These are phyloP conservation scores for Nesoenas mayeri DNA, from an alignment of 2,113 vertebrate genomes.

Conservation along the genomic window DNA sequence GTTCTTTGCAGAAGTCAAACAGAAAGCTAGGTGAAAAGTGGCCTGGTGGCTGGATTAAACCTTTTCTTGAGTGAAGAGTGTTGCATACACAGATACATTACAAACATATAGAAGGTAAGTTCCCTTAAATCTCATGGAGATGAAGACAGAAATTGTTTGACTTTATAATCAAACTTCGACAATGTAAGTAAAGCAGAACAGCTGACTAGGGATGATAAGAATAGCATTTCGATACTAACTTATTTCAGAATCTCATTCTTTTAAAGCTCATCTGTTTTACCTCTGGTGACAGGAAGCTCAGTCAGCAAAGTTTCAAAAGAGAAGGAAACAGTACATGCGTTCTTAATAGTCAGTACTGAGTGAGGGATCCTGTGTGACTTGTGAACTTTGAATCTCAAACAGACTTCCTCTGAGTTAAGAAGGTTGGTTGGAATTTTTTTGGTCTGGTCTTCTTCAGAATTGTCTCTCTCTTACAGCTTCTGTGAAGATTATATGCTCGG, in stretches of 20 bases:
- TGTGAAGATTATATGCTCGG: not conserved
- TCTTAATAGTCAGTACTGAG: not conserved
- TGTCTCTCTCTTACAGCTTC: not conserved
- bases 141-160: not conserved
- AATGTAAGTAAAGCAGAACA: not conserved
- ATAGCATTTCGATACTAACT: not conserved
- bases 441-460: not conserved
- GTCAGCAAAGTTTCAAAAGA: not conserved
- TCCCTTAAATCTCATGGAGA: not conserved
- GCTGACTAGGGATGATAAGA: not conserved
- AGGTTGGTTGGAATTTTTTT: not conserved
- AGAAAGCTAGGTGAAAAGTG: not conserved
- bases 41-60: not conserved
- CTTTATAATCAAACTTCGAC: not conserved
- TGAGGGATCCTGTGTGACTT: not conserved
- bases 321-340: rapidly evolving
- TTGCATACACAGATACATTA: not conserved
- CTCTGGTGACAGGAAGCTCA: not conserved
- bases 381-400: not conserved
- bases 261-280: not conserved
- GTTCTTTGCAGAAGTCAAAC: not conserved
- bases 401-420: not conserved
- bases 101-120: not conserved
- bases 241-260: not conserved
- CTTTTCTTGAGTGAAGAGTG: not conserved